Conservation (phyloP, 1,140 invertebrate genomes). For the Ephestia elutella region DNA sequence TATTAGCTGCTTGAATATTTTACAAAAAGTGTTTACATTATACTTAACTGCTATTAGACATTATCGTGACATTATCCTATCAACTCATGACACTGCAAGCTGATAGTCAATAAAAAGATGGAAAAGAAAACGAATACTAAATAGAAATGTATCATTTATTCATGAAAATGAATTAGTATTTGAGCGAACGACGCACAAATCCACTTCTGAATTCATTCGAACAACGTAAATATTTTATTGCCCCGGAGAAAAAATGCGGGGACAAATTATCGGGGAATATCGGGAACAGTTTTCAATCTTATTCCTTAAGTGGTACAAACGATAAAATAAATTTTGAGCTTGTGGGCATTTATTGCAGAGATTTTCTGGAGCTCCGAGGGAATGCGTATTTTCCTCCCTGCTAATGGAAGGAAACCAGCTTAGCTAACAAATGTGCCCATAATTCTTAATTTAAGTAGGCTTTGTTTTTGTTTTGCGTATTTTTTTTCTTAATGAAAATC, state of each 20-base stretch:
- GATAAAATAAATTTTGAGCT: conserved; percentile 71
- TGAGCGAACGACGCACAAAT: conserved; percentile 42
- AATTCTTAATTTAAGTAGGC: neutral
- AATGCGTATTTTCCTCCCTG: neutral
- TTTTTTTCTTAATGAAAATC: too few relatives aligned
- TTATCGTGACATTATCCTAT: too few relatives aligned
- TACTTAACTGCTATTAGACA: too few relatives aligned
- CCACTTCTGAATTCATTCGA: conserved; percentile 58
- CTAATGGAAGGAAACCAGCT: conserved; percentile 11
- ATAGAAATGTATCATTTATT: conserved; percentile 29
- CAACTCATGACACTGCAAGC: too few relatives aligned
- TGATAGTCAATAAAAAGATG: too few relatives aligned
- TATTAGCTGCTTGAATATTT: too few relatives aligned
- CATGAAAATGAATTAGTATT: conserved; percentile 64
- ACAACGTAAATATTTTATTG: conserved; percentile 70
- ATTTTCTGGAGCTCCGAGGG: conserved; percentile 49
- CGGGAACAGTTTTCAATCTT: conserved; percentile 66
- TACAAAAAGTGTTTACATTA: too few relatives aligned
- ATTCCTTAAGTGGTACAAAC: conserved; percentile 72
- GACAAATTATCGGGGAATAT: conserved; percentile 66
- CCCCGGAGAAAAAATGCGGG: conserved; percentile 56
- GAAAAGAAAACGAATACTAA: neutral
- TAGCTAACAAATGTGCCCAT: neutral
- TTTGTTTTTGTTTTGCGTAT: neutral
- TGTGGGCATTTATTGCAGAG: conserved; percentile 69